Percentiles rank a stretch among this genome's conserved stretches.
Conservation (phyloP, 2,797 vertebrate genomes). For the Pangasius macronema region DNA sequence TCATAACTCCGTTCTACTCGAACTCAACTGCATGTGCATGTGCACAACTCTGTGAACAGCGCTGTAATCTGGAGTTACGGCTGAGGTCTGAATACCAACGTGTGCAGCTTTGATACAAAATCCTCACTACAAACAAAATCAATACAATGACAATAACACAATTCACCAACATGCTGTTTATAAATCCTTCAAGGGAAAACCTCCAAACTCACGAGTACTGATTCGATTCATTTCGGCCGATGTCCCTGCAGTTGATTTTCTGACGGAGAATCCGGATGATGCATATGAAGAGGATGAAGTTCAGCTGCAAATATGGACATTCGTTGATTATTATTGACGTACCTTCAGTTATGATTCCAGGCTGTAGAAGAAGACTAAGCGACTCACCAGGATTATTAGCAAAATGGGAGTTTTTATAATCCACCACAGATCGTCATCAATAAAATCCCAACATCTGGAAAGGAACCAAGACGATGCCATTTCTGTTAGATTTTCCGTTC, state of each 20-base stretch:
- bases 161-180: neutral
- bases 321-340: neutral
- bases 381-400: slow-evolving; percentile 73
- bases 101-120: neutral
- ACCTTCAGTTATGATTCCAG: neutral
- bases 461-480: slow-evolving; percentile 11
- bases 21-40: neutral
- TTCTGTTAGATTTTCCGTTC: neutral
- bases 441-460: slow-evolving; percentile 77
- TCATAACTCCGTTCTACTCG: neutral
- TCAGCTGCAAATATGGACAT: slow-evolving; percentile 75
- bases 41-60: neutral
- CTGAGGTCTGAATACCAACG: neutral
- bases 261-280: slow-evolving; percentile 94
- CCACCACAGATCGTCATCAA: slow-evolving; percentile 74
- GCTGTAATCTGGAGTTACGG: neutral
- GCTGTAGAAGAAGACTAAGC: neutral
- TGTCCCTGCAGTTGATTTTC: slow-evolving; percentile 92
- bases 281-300: slow-evolving; percentile 91
- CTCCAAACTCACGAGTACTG: slow-evolving; percentile 86
- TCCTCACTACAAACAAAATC: neutral
- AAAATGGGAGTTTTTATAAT: slow-evolving; percentile 77
- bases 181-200: neutral
- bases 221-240: slow-evolving; percentile 88
- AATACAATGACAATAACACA: neutral